phyloP scores from a whole-genome alignment of 2,888 invertebrate genomes.

The Melipona bicolor region DNA sequence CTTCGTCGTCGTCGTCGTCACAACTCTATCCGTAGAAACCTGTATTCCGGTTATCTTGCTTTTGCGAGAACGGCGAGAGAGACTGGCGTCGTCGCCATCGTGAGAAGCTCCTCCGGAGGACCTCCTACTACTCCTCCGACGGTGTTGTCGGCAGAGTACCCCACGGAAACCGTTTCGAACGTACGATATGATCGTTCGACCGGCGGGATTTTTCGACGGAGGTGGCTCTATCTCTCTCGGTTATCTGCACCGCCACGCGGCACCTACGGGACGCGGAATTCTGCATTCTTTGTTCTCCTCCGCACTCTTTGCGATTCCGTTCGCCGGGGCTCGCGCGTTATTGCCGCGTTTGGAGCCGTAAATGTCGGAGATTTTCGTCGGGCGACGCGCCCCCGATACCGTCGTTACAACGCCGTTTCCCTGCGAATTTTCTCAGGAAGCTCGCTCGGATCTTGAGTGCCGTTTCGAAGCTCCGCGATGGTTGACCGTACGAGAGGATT shows the following conservation, averaged over 20 bases:
- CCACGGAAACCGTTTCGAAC: slow-evolving; percentile 56
- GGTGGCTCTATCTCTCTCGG: slow-evolving; percentile 32
- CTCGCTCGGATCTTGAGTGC: not conserved
- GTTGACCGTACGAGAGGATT: no score
- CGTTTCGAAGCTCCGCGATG: no score
- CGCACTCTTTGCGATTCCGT: slow-evolving; percentile 29
- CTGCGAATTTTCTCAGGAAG: not conserved
- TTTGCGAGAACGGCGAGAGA: slow-evolving; percentile 62
- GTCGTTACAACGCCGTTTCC: not conserved
- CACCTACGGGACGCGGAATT: not conserved
- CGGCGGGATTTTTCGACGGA: slow-evolving; percentile 38
- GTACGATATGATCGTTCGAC: slow-evolving; percentile 44
- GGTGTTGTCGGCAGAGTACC: slow-evolving; percentile 19
- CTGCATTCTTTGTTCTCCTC: slow-evolving; percentile 46
- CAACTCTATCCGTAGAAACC: slow-evolving; percentile 81
- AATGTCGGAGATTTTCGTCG: slow-evolving; percentile 35
- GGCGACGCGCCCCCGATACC: not conserved
- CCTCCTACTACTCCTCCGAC: slow-evolving; percentile 47
- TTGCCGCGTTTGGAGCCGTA: slow-evolving; percentile 15
- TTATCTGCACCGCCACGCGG: slow-evolving; percentile 35
- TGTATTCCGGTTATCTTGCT: slow-evolving; percentile 81
- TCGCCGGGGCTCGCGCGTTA: slow-evolving; percentile 17
- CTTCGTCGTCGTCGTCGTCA: slow-evolving; percentile 50
- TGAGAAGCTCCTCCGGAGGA: slow-evolving; percentile 68
- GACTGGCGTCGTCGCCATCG: slow-evolving; percentile 61